Evolutionary conservation across 2,113 vertebrate species (phyloP).

Genomic region (Neoarius graeffei): DNA sequence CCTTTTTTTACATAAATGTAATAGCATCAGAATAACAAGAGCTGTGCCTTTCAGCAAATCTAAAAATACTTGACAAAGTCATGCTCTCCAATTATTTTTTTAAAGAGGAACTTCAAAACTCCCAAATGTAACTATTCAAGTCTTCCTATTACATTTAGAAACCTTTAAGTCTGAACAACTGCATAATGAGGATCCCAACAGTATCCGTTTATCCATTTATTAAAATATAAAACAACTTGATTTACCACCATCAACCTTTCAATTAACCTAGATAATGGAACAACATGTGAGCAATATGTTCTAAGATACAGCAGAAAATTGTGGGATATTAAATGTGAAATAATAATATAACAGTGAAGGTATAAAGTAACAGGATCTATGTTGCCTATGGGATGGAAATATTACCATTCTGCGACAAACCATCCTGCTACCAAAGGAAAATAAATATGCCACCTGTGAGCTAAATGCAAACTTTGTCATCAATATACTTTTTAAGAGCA

Average conservation of each 20-base stretch:
- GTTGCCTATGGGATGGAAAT: neutral
- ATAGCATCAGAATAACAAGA: neutral
- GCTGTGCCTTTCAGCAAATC: neutral
- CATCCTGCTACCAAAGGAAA: neutral
- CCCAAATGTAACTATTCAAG: neutral
- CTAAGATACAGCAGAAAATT: neutral
- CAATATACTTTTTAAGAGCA: neutral
- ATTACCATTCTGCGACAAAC: neutral
- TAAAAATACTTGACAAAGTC: neutral
- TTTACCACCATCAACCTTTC: neutral
- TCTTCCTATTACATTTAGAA: neutral
- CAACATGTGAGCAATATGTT: neutral
- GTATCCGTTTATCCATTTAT: neutral
- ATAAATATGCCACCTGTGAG: neutral
- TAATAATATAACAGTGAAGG: neutral
- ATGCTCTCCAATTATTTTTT: neutral
- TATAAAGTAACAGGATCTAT: neutral
- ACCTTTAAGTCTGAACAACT: neutral
- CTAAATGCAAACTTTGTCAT: constrained; percentile 9
- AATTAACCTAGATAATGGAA: neutral
- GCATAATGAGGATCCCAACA: neutral
- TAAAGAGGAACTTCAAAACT: neutral
- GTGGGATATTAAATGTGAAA: neutral
- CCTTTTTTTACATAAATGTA: neutral
- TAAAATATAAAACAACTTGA: neutral